These are phyloP conservation scores for Serrognathus titanus DNA, from an alignment of 2,888 invertebrate species.

Conservation along the genomic window DNA sequence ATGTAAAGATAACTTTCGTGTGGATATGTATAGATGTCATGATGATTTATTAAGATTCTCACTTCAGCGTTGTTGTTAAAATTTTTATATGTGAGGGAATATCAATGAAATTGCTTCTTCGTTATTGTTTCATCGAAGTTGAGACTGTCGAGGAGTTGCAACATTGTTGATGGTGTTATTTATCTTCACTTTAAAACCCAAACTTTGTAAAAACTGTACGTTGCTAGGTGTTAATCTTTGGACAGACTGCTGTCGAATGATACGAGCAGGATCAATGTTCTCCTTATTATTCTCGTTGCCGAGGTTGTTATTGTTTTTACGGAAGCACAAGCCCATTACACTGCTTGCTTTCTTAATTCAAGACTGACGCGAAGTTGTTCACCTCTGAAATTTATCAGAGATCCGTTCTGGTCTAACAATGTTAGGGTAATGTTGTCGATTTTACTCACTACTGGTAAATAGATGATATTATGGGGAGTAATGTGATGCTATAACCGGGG, in stretches of 20 bases:
- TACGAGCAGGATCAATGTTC: neutral
- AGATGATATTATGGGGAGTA: slow-evolving; percentile 31
- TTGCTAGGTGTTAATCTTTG: slow-evolving; percentile 8
- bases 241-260: neutral
- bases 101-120: slow-evolving; percentile 15
- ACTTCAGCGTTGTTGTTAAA: slow-evolving; percentile 20
- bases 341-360: slow-evolving; percentile 19
- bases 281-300: no score
- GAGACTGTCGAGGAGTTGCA: slow-evolving; percentile 5
- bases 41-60: slow-evolving; percentile 16
- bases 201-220: neutral
- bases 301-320: neutral
- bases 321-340: slow-evolving; percentile 4
- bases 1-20: slow-evolving; percentile 17
- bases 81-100: slow-evolving; percentile 14
- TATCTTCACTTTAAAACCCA: slow-evolving; percentile 15
- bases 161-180: slow-evolving; percentile 5
- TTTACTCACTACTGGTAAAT: slow-evolving; percentile 8
- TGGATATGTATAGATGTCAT: slow-evolving; percentile 17
- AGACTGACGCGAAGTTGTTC: slow-evolving; percentile 26
- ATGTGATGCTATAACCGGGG: slow-evolving; percentile 40
- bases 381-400: slow-evolving; percentile 27
- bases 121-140: slow-evolving; percentile 13
- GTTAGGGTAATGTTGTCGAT: slow-evolving; percentile 15
- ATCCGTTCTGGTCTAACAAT: slow-evolving; percentile 25